Evolutionary conservation across 2,888 invertebrate genomes (phyloP), one percentile per base, ranked within the genome.

Genomic region (Electrophaes corylata): DNA sequence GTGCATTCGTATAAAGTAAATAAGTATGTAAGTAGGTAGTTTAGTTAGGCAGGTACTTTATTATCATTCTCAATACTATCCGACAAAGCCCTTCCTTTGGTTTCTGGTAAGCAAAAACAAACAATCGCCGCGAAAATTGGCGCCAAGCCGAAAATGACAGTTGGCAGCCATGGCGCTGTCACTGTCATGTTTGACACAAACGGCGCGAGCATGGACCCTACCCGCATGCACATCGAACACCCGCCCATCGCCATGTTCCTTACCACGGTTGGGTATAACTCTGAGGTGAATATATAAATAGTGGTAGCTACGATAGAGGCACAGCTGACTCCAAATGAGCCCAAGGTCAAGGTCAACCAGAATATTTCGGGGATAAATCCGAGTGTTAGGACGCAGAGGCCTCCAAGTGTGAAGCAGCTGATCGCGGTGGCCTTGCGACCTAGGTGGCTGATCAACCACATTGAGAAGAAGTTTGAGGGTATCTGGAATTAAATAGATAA

Each of bases 211-310:
- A 98, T 96, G 0, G 97, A 97, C 0, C 98, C 98, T 12, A 97
- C 79, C 63, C 98, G 93, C 53, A 97, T 97, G 39, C 94, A 93
- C 91, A 96, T 96, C 0, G 97, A 97, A 48, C 96, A 95, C 0
- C 95, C 93, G 0, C 98, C 98, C 76, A 98, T 94, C 0, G 96
- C 97, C 76, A 96, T 95, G 72, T 97, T 98, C 11, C 98, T 92
- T 0, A 97, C 95, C 0, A 97, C 95, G 0, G 98, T 98, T 0
- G 98, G 98, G 76, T 96, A 98, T 4, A 97, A 78, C 80, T 98
- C 98, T 0, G 97, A 96, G 0, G 96, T 95, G 81, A 95, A 97
- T 6, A 98, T 94, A 78, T 98, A 98, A 8, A 96, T 95, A 0
- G 96, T 95, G 0, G 96, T 94, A 67, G 97, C 97, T 0, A 95